phyloP scores from a whole-genome alignment of 2,888 invertebrate genomes.

The Exocentrus adspersus region DNA sequence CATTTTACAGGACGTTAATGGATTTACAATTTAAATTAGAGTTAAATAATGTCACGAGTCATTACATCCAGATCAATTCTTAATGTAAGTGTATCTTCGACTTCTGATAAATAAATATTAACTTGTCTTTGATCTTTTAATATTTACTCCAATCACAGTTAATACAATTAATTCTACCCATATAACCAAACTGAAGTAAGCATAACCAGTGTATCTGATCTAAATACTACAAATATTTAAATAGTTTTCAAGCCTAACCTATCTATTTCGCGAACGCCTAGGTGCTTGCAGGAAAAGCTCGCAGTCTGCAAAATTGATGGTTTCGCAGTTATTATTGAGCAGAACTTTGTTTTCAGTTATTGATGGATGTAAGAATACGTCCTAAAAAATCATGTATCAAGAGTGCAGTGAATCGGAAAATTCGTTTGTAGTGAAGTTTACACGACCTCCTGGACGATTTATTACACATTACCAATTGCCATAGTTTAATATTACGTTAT shows the following conservation, averaged over 20 bases:
- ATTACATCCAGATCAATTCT: background rate
- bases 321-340: conserved; percentile 29
- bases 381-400: conserved; percentile 48
- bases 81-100: too few relatives aligned
- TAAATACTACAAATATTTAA: too few relatives aligned
- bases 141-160: too few relatives aligned
- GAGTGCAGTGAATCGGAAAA: conserved; percentile 47
- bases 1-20: conserved; percentile 31
- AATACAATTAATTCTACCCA: too few relatives aligned
- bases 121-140: too few relatives aligned
- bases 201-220: too few relatives aligned
- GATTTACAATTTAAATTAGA: conserved; percentile 29
- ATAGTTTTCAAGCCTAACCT: too few relatives aligned
- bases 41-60: conserved; percentile 5
- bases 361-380: conserved; percentile 40
- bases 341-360: conserved; percentile 48
- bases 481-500: conserved; percentile 31
- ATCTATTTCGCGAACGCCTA: too few relatives aligned
- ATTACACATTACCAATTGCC: conserved; percentile 35
- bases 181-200: too few relatives aligned
- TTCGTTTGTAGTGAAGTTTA: conserved; percentile 40
- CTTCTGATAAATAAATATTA: too few relatives aligned
- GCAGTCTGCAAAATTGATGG: conserved; percentile 31
- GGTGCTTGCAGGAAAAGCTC: background rate
- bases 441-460: conserved; percentile 39